Evolutionary conservation across 1,140 invertebrate genomes (phyloP).

Genomic region (Drosophila simulans): DNA sequence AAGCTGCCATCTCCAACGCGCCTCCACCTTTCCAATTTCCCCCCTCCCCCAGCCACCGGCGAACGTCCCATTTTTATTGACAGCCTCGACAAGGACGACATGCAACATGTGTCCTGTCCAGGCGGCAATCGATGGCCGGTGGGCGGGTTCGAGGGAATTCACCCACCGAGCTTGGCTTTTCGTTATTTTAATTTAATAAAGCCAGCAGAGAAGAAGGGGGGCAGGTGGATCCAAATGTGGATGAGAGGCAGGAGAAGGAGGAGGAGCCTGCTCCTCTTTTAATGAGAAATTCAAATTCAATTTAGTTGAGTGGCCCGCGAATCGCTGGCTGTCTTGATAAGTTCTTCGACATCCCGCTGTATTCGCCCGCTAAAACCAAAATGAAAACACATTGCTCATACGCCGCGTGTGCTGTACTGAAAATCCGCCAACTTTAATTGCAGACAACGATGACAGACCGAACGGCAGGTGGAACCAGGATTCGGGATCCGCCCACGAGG

Average conservation of each 20-base stretch:
- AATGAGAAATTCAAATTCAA: conserved; percentile 75
- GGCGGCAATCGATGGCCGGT: conserved; percentile 25
- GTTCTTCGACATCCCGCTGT: conserved; percentile 1
- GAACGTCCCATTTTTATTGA: conserved; percentile 33
- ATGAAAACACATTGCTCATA: conserved; percentile 23
- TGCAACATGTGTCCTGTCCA: conserved; percentile 65
- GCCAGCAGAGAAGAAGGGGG: background rate
- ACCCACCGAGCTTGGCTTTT: conserved; percentile 22
- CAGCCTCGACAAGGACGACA: conserved; percentile 33
- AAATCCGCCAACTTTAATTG: conserved; percentile 55
- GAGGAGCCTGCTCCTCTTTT: conserved; percentile 18
- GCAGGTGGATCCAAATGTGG: background rate
- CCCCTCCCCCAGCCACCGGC: background rate
- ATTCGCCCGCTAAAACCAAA: too few species aligned
- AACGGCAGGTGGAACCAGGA: conserved; percentile 25
- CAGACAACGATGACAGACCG: conserved; percentile 49
- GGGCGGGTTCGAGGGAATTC: background rate
- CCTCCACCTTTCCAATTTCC: background rate
- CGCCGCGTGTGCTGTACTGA: conserved; percentile 12
- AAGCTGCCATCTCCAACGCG: conserved; percentile 15
- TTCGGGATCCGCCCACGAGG: conserved; percentile 5
- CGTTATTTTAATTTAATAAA: conserved; percentile 57
- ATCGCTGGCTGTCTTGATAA: conserved; percentile 20
- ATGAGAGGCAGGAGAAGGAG: background rate
- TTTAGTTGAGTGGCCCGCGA: conserved; percentile 67